Evolutionary conservation across 2,888 invertebrate genomes (phyloP).

Genomic region (Eupeodes luniger): DNA sequence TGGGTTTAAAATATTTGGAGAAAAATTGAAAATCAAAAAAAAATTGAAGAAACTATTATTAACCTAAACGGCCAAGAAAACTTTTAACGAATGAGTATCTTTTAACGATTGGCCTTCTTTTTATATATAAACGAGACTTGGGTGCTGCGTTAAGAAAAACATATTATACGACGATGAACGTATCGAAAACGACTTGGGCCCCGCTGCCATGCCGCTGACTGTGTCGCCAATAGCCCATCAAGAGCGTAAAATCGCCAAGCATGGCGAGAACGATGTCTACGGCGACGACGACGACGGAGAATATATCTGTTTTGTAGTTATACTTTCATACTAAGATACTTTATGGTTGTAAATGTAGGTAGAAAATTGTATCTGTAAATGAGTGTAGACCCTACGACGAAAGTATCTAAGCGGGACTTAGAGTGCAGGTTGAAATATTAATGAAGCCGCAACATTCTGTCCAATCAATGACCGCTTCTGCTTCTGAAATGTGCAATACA

Average conservation of each 20-base stretch:
- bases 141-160: slow-evolving; percentile 53
- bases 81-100: slow-evolving; percentile 78
- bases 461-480: slow-evolving; percentile 53
- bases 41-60: not conserved
- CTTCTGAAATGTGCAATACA: not conserved
- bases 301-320: not conserved
- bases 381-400: not conserved
- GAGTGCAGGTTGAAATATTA: slow-evolving; percentile 37
- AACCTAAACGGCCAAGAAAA: slow-evolving; percentile 79
- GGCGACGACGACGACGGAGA: not conserved
- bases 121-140: slow-evolving; percentile 68
- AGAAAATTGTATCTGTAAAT: slow-evolving; percentile 14
- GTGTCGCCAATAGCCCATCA: slow-evolving; percentile 42
- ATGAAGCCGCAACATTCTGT: slow-evolving; percentile 24
- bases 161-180: slow-evolving; percentile 51
- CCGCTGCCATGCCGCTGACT: not conserved
- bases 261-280: not conserved
- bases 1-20: not conserved
- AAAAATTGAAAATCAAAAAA: not conserved
- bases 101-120: slow-evolving; percentile 64
- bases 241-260: slow-evolving; percentile 21
- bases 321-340: not conserved
- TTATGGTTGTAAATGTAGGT: not conserved
- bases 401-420: slow-evolving; percentile 44
- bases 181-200: slow-evolving; percentile 23